Evolutionary conservation across 2,797 vertebrate genomes (phyloP).

Genomic region (Muscicapa comitata): DNA sequence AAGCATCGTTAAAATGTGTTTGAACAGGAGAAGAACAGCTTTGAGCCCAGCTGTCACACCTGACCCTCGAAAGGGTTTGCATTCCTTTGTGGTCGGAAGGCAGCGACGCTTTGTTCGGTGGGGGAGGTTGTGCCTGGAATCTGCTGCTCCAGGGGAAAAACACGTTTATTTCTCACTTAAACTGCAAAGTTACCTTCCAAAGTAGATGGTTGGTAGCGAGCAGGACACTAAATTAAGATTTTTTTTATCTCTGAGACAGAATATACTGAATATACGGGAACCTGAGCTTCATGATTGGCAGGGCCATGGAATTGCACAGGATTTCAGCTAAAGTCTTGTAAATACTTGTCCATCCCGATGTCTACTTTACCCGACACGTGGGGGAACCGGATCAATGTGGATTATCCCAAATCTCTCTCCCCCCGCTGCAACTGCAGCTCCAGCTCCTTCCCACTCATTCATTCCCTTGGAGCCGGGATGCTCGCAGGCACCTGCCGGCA

Average conservation of each 20-base stretch:
- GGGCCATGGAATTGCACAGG: fast-evolving
- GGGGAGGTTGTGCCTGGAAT: not conserved
- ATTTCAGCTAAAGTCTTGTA: not conserved
- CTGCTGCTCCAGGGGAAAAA: not conserved
- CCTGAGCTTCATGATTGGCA: fast-evolving
- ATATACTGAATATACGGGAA: not conserved
- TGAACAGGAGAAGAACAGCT: not conserved
- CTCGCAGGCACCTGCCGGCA: not conserved
- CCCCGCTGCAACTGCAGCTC: fast-evolving
- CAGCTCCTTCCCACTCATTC: not conserved
- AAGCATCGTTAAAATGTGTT: not conserved
- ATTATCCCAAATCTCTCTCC: fast-evolving
- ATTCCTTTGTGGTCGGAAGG: not conserved
- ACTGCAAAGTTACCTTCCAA: not conserved
- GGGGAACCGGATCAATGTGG: fast-evolving
- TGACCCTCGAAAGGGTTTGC: not conserved
- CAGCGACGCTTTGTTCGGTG: fast-evolving
- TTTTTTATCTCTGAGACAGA: not conserved
- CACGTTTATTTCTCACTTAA: not conserved
- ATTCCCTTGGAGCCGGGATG: not conserved
- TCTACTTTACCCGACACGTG: not conserved
- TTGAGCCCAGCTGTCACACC: not conserved
- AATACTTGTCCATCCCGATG: fast-evolving
- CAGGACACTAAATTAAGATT: not conserved
- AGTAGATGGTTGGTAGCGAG: not conserved